Conservation (phyloP, 2,888 invertebrate genomes). For the Drosophila basisetae region DNA sequence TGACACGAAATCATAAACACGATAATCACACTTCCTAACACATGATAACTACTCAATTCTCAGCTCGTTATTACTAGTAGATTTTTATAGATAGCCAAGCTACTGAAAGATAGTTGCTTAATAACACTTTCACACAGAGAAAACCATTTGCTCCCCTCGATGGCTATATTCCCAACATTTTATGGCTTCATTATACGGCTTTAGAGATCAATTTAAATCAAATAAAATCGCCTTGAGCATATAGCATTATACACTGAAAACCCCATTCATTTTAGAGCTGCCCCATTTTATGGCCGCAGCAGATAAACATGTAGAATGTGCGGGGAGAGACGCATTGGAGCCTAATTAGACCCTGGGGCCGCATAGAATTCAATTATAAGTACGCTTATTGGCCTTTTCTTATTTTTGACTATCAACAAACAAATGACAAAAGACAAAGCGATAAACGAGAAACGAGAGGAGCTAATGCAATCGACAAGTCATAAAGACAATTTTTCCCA, state of each 20-base stretch:
- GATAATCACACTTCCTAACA: conserved; percentile 43
- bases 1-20: conserved; percentile 3
- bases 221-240: conserved; percentile 59
- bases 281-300: conserved; percentile 55
- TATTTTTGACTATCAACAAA: conserved; percentile 27
- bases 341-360: conserved; percentile 73
- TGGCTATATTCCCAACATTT: conserved; percentile 46
- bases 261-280: conserved; percentile 48
- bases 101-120: conserved; percentile 9
- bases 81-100: conserved; percentile 13
- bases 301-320: conserved; percentile 63
- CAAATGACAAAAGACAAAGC: conserved; percentile 10
- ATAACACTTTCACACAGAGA: conserved; percentile 38
- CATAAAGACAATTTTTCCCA: conserved; percentile 51
- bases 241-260: conserved; percentile 43
- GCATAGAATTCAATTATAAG: conserved; percentile 72
- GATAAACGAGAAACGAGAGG: conserved; percentile 35
- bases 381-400: conserved; percentile 23
- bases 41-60: conserved; percentile 18
- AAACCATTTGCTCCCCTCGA: conserved; percentile 8
- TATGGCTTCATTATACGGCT: conserved; percentile 50
- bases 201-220: conserved; percentile 78
- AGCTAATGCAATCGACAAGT: conserved; percentile 54
- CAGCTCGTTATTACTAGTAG: conserved; percentile 27
- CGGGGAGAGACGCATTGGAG: conserved; percentile 20